These are phyloP conservation scores for Pinctada fucata DNA, from an alignment of 2,888 invertebrate genomes.

Conservation along the genomic window DNA sequence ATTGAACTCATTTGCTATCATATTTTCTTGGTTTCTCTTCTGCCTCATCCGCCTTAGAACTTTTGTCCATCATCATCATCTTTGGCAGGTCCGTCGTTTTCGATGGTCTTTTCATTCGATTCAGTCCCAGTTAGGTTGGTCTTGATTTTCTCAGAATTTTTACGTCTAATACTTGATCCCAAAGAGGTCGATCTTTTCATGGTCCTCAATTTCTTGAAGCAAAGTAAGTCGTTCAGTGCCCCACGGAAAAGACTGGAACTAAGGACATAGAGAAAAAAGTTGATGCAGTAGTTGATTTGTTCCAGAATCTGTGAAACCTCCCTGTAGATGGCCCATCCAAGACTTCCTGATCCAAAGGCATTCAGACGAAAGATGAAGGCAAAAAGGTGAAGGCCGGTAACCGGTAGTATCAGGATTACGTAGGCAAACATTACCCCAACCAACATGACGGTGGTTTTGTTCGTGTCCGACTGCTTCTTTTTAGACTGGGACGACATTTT, in stretches of 20 bases:
- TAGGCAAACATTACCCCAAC: slow-evolving; percentile 54
- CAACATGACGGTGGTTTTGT: slow-evolving; percentile 56
- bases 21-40: too few relatives aligned
- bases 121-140: too few relatives aligned
- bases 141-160: too few relatives aligned
- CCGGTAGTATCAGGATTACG: slow-evolving; percentile 56
- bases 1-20: too few relatives aligned
- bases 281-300: slow-evolving; percentile 59
- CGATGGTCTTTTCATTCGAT: too few relatives aligned
- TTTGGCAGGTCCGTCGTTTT: too few relatives aligned
- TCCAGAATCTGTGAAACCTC: slow-evolving; percentile 56
- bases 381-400: slow-evolving; percentile 50
- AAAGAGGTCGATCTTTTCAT: too few relatives aligned
- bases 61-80: too few relatives aligned
- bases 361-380: slow-evolving; percentile 46
- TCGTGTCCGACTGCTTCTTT: slow-evolving; percentile 33
- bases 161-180: too few relatives aligned
- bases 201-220: background rate
- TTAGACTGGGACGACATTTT: background rate
- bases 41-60: too few relatives aligned
- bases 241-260: slow-evolving; percentile 24
- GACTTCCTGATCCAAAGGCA: slow-evolving; percentile 49
- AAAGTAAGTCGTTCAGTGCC: slow-evolving; percentile 3
- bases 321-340: slow-evolving; percentile 47
- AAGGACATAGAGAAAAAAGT: slow-evolving; percentile 60